Percentiles rank a stretch among this genome's conserved stretches.
These are phyloP conservation scores for Sebastes itinus DNA, from an alignment of 2,797 vertebrate species.

Conservation along the genomic window DNA sequence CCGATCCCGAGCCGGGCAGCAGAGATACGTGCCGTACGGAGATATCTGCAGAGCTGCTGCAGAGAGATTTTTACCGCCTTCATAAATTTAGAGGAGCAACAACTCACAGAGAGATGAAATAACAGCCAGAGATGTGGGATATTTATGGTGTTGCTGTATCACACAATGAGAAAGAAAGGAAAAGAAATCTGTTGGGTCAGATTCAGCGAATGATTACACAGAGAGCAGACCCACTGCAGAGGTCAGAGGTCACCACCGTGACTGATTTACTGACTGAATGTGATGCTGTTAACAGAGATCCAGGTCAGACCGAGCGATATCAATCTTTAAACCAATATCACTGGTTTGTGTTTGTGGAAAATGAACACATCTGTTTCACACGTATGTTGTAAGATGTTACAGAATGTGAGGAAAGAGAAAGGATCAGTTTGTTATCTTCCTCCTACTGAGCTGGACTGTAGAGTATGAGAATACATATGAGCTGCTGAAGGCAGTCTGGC, in stretches of 20 bases:
- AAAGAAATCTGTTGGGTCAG: slow-evolving; percentile 12
- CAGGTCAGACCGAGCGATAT: background rate
- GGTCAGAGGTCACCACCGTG: slow-evolving; percentile 30
- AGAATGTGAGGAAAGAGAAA: background rate
- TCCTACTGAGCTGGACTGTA: background rate
- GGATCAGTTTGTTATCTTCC: background rate
- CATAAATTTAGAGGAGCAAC: slow-evolving; percentile 32
- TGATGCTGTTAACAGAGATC: slow-evolving; percentile 12
- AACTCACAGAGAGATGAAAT: slow-evolving; percentile 24
- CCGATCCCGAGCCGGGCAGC: background rate
- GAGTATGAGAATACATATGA: background rate
- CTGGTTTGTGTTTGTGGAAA: background rate
- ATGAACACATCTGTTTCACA: background rate
- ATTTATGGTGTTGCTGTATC: slow-evolving; percentile 15
- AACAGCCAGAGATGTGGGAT: slow-evolving; percentile 19
- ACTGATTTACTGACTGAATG: slow-evolving; percentile 7
- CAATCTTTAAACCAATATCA: slow-evolving; percentile 31
- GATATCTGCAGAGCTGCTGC: slow-evolving; percentile 23
- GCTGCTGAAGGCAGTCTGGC: background rate
- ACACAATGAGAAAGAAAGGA: background rate
- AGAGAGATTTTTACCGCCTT: slow-evolving; percentile 13
- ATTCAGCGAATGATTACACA: slow-evolving; percentile 12
- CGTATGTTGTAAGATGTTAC: background rate
- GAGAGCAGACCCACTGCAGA: background rate
- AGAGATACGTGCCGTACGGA: slow-evolving; percentile 1